Base-by-base conservation (phyloP, 2,888 invertebrate genomes). In the Unio delphinus region DNA sequence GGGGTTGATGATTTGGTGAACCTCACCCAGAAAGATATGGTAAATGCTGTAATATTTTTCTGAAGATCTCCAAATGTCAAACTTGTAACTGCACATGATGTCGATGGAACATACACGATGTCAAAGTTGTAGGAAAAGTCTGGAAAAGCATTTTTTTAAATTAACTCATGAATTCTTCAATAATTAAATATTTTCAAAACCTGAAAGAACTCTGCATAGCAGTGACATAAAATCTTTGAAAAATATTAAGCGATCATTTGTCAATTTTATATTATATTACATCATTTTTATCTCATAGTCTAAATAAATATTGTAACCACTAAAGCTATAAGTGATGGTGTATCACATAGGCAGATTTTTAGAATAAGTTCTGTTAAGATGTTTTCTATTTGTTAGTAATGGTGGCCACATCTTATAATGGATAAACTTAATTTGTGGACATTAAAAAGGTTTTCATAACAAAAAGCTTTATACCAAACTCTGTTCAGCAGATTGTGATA, bases 21-120 rank as follows among this genome's bases (percentile, higher is more conserved):
- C 59, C 74, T 65, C 5, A 59, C 67, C 73, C 73, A 73, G 65
- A 74, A 68, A 15, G 77, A 64, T 28, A 77, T 64, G 15, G 74
- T 67, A 5, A 77, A 23, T 4, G 67, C 34, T 34, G 55, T 45
- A 8, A 71, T 68, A n/a, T 55, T 8, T 17, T 70, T 69, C 54
- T 58, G 17, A 6, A 71, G 73, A 58, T 71, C 73, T 30, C 73
- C 74, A 70, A 75, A 79, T 28, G 30, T 3, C 18, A 15, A 61
- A 55, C 62, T 62, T 4, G 20, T 30, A 26, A 30, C 17, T 64
- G 61, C 30, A 54, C 55, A 69, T 63, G 45, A 45, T 45, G 45
- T 11, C 3, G 17, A 23, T 15, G 26, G 26, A 61, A 30, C 4
- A 26, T 18, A 56, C n/a, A 28, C 8, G 18, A 57, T 55, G n/a